Percentiles rank a stretch among this genome's conserved stretches.
These are phyloP conservation scores for Malurus cyaneus DNA, from an alignment of 2,113 vertebrate species.

Conservation along the genomic window DNA sequence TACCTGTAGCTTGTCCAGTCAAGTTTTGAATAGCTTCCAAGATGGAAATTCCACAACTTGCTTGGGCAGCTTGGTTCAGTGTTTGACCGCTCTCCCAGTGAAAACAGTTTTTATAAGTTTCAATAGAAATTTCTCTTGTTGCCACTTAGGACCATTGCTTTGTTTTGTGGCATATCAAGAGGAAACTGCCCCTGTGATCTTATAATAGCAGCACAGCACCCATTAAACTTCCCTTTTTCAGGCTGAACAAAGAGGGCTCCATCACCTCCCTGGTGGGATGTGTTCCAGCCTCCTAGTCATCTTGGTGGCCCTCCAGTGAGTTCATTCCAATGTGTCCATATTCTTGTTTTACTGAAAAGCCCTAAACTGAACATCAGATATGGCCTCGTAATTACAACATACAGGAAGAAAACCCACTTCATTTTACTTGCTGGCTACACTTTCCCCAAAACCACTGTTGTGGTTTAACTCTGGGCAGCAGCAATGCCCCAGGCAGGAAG, in stretches of 20 bases:
- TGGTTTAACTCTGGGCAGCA: neutral
- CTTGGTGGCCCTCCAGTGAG: neutral
- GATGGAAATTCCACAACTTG: neutral
- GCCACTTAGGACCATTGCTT: neutral
- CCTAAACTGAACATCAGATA: neutral
- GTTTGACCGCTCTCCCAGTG: neutral
- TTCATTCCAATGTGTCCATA: neutral
- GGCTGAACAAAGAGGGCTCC: neutral
- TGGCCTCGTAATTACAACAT: neutral
- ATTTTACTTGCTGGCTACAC: neutral
- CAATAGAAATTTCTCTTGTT: neutral
- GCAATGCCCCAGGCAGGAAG: too few relatives aligned
- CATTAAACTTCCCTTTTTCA: neutral
- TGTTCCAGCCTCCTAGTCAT: neutral
- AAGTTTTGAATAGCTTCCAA: neutral
- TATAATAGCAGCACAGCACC: neutral
- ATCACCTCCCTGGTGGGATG: neutral
- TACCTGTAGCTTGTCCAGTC: neutral
- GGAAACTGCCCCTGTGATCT: neutral
- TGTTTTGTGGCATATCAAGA: neutral
- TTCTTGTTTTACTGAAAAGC: neutral
- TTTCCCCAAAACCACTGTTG: neutral
- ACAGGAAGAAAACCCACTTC: neutral
- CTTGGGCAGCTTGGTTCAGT: neutral
- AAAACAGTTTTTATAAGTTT: neutral